Conservation (phyloP, 2,113 vertebrate species). For the Hemichromis elongatus region DNA sequence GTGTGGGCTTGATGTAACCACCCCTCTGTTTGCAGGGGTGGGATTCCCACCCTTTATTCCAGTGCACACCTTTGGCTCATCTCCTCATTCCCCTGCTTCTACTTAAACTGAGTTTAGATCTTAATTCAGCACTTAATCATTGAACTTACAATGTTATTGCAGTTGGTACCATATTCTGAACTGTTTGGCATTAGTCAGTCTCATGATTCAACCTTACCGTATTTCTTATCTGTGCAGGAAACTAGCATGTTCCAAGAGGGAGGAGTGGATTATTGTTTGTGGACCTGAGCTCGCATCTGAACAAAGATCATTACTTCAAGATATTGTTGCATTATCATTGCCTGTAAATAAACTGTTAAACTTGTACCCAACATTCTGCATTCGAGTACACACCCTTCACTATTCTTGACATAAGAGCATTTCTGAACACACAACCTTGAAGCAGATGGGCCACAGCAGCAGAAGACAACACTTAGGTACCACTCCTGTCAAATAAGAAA, state of each 20-base stretch:
- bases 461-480: not conserved
- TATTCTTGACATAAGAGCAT: rapidly evolving
- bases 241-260: not conserved
- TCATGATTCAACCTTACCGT: not conserved
- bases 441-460: not conserved
- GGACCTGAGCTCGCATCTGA: not conserved
- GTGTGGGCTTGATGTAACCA: not conserved
- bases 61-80: not conserved
- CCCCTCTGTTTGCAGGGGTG: not conserved
- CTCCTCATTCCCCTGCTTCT: not conserved
- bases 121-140: not conserved
- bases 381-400: not conserved
- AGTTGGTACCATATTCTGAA: not conserved
- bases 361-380: too few relatives aligned
- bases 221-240: not conserved
- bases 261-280: not conserved
- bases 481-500: not conserved
- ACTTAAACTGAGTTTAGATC: not conserved
- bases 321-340: not conserved
- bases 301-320: not conserved
- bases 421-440: rapidly evolving
- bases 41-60: not conserved
- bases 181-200: not conserved
- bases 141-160: not conserved
- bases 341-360: not conserved